Base-by-base conservation (phyloP, 1,140 invertebrate species). In the Caenorhabditis tropicalis region DNA sequence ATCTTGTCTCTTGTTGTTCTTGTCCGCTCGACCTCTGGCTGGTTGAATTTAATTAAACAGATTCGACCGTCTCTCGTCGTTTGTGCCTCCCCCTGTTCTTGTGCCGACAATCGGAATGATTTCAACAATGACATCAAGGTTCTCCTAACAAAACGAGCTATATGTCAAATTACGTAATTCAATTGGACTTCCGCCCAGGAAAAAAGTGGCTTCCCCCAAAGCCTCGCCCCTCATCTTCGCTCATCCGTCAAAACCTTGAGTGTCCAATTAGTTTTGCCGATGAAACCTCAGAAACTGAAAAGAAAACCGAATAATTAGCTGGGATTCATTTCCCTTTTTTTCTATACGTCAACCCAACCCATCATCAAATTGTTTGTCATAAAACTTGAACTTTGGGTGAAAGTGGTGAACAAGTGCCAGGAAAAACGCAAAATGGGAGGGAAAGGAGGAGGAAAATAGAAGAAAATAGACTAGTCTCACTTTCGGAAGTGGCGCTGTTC, bases 351-450 rank as follows among this genome's bases (percentile, higher is more conserved):
- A 74, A 74, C 65, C 65, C 65, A 74, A 43, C 65, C 65, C 65
- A 74, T 43, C 65, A 74, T 74, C 65, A 43, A 74, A 74, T 74
- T 74, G 65, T 74, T 74, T 74, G 65, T 74, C 65, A 74, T 74
- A 74, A 74, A 74, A 74, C 65, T 74, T 74, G 65, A 74, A 74
- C 65, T 74, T 74, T 74, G 65, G 65, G 65, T 74, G 65, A 74
- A 74, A 74, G 65, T 74, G 36, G 65, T 43, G 65, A 74, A 74
- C 33, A 43, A 43, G 65, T 74, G 65, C 65, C 65, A 74, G 58
- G 58, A 65, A 65, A 36, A 56, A 9, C 21, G 24, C n/a, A 70
- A 58, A n/a, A 29, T 27, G 65, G 15, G n/a, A 27, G 53, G n/a
- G 27, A 29, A 58, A 6, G 5, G 24, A n/a, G 5, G 65, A 46